Conservation (phyloP, 2,888 invertebrate genomes). For the Rapana venosa region DNA sequence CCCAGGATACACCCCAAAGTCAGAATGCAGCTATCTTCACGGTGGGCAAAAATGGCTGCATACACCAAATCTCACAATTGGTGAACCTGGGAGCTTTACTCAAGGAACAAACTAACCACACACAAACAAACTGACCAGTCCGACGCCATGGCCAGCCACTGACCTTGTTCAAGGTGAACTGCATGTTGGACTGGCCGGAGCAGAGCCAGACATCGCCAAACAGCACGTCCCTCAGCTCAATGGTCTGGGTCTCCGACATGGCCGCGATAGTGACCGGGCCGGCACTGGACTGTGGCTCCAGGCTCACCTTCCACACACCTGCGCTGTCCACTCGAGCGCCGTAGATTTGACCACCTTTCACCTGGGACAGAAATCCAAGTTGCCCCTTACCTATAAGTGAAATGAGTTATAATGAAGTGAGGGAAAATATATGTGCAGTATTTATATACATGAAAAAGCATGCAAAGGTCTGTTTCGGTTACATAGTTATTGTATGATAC, state of each 20-base stretch:
- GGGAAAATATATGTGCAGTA: no score
- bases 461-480: no score
- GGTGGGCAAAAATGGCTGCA: no score
- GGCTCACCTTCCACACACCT: slow-evolving; percentile 58
- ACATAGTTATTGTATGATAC: no score
- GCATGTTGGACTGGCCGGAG: slow-evolving; percentile 76
- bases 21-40: no score
- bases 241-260: slow-evolving; percentile 51
- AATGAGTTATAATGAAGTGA: no score
- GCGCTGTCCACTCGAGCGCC: slow-evolving; percentile 17
- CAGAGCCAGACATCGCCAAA: slow-evolving; percentile 77
- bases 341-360: slow-evolving; percentile 26
- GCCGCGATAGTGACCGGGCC: slow-evolving; percentile 62
- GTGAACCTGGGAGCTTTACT: neutral
- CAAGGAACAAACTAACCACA: neutral
- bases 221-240: slow-evolving; percentile 65
- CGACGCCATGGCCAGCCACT: neutral
- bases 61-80: no score
- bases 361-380: neutral
- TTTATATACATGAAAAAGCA: no score
- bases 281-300: slow-evolving; percentile 47
- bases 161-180: slow-evolving; percentile 58
- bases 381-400: no score
- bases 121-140: neutral
- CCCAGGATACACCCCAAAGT: no score